Conservation (phyloP, 2,113 vertebrate species). For the Oceanodroma tethys region DNA sequence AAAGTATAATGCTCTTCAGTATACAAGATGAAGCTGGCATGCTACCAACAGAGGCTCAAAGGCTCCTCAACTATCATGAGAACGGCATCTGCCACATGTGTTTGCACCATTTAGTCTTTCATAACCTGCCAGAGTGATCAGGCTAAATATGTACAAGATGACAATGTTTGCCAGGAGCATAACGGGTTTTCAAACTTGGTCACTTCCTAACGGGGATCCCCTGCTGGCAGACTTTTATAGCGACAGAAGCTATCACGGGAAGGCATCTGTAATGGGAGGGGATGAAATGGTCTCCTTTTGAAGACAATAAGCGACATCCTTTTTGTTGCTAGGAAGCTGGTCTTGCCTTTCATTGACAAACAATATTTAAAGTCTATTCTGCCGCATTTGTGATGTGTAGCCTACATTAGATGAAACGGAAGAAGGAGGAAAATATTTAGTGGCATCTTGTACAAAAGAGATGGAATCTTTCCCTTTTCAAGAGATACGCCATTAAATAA, state of each 20-base stretch:
- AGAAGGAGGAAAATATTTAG: background rate
- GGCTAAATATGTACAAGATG: background rate
- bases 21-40: background rate
- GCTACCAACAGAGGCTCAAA: background rate
- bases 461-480: background rate
- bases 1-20: slow-evolving; percentile 17
- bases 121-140: slow-evolving; percentile 15
- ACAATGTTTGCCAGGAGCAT: slow-evolving; percentile 7
- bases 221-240: background rate
- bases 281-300: background rate
- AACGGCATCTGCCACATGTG: slow-evolving; percentile 41
- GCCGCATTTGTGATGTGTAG: slow-evolving; percentile 3
- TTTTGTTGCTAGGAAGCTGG: slow-evolving; percentile 19
- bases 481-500: background rate
- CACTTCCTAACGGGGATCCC: background rate
- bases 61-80: background rate
- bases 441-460: background rate
- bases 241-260: background rate
- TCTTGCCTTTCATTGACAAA: slow-evolving; percentile 13
- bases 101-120: slow-evolving; percentile 28
- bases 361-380: slow-evolving; percentile 13
- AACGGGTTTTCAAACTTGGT: background rate
- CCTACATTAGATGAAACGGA: background rate
- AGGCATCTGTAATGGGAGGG: background rate
- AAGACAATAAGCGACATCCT: background rate